Evolutionary conservation across 92 coral and sea anemone species (phyloP).

Genomic region (Virgularia gustaviana): DNA sequence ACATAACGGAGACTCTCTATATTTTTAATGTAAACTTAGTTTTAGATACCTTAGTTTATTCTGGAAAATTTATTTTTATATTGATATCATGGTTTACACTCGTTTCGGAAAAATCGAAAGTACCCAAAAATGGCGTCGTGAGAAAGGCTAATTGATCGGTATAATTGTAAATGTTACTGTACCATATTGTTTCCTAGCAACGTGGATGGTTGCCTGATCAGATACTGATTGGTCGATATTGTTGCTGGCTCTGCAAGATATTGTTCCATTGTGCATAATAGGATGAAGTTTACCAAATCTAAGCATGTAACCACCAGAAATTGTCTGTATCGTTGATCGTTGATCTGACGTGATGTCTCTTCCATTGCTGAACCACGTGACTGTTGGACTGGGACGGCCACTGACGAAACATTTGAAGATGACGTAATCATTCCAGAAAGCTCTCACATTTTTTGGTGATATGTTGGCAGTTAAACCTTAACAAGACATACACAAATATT

Average conservation of each 20-base stretch:
- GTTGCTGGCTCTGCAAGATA: conserved; percentile 17
- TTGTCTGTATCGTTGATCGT: not conserved
- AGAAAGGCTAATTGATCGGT: too few relatives aligned
- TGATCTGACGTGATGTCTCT: conserved; percentile 10
- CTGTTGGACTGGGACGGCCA: conserved; percentile 59
- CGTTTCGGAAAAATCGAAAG: too few relatives aligned
- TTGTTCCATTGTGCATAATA: conserved; percentile 5
- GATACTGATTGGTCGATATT: conserved; percentile 14
- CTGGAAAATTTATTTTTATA: too few relatives aligned
- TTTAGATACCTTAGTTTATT: too few relatives aligned
- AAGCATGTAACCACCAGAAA: conserved; percentile 24
- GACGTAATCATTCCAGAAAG: conserved; percentile 43
- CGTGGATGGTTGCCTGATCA: conserved; percentile 1
- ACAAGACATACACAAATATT: not conserved
- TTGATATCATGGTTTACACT: too few relatives aligned
- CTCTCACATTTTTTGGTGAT: conserved; percentile 50
- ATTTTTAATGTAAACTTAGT: too few relatives aligned
- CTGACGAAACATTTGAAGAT: conserved; percentile 69
- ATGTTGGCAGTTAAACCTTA: conserved; percentile 21
- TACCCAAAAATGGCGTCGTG: too few relatives aligned
- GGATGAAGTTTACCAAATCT: conserved; percentile 18
- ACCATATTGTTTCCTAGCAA: not conserved
- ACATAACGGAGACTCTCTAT: too few relatives aligned
- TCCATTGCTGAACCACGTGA: conserved; percentile 66
- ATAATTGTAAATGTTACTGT: not conserved